Percentiles rank a stretch among this genome's conserved stretches.
phyloP scores from a whole-genome alignment of 2,888 invertebrate species.

The Carterocephalus palaemon region DNA sequence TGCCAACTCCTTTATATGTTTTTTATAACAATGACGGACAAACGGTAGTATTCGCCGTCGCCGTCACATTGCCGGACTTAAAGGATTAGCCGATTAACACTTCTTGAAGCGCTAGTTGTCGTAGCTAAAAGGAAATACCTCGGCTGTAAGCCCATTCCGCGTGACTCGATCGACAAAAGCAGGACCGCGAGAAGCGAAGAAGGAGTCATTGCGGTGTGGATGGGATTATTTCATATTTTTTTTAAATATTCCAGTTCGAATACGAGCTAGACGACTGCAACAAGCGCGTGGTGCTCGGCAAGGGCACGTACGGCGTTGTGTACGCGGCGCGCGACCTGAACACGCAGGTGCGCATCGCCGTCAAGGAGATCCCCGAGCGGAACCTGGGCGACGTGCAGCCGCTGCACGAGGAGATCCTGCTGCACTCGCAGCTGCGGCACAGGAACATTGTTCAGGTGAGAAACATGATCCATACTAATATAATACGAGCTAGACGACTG shows the following conservation, averaged over 20 bases:
- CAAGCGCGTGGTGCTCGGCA: conserved; percentile 91
- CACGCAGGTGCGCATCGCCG: conserved; percentile 96
- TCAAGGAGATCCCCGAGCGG: conserved; percentile 98
- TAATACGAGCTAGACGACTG: conserved; percentile 97
- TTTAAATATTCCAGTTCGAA: conserved; percentile 83
- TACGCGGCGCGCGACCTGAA: conserved; percentile 96
- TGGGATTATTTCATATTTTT: not conserved
- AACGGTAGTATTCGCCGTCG: no score
- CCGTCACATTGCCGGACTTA: no score
- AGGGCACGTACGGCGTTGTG: conserved; percentile 97
- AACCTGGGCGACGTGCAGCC: conserved; percentile 98
- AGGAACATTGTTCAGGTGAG: conserved; percentile 97
- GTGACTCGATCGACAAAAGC: no score
- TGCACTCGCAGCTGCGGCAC: conserved; percentile 96
- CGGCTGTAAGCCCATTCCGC: no score
- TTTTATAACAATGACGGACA: no score
- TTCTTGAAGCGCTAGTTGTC: no score
- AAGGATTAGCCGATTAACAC: no score
- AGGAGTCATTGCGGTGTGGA: no score
- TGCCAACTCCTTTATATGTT: no score
- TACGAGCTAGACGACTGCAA: conserved; percentile 96
- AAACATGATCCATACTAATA: conserved; percentile 2
- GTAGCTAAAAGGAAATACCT: no score
- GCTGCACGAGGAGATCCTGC: conserved; percentile 97
- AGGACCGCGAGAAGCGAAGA: no score